Evolutionary conservation across 2,113 vertebrate genomes (phyloP).

Genomic region (Rallus limicola): DNA sequence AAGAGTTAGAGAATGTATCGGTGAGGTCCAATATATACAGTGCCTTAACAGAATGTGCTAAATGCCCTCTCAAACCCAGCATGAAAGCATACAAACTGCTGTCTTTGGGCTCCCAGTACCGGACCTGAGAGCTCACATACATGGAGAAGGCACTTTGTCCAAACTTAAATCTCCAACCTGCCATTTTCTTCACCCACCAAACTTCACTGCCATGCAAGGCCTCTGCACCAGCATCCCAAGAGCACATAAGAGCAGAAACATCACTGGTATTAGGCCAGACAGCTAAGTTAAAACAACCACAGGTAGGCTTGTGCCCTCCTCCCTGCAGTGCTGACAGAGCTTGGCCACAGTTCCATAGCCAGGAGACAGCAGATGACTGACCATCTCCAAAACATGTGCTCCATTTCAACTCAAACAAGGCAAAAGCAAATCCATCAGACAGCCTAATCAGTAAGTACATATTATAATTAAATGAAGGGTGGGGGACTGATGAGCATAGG

Average conservation of each 20-base stretch:
- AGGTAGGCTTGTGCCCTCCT: not conserved
- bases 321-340: not conserved
- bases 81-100: not conserved
- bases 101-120: not conserved
- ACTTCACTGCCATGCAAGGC: not conserved
- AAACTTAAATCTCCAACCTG: not conserved
- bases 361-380: accelerated
- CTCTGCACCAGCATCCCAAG: not conserved
- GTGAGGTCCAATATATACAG: not conserved
- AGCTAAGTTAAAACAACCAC: not conserved
- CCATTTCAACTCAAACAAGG: not conserved
- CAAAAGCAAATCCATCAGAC: not conserved
- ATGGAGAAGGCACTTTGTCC: not conserved
- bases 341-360: not conserved
- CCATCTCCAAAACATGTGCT: not conserved
- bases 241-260: not conserved
- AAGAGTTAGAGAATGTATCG: not conserved
- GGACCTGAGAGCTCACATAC: not conserved
- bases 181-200: not conserved
- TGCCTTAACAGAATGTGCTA: not conserved
- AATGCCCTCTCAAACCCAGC: not conserved
- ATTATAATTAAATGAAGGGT: not conserved
- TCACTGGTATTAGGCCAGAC: not conserved
- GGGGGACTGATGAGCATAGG: not conserved
- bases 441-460: not conserved